These are phyloP conservation scores for Psittacula derbiana DNA, from an alignment of 2,797 vertebrate genomes.

Conservation along the genomic window DNA sequence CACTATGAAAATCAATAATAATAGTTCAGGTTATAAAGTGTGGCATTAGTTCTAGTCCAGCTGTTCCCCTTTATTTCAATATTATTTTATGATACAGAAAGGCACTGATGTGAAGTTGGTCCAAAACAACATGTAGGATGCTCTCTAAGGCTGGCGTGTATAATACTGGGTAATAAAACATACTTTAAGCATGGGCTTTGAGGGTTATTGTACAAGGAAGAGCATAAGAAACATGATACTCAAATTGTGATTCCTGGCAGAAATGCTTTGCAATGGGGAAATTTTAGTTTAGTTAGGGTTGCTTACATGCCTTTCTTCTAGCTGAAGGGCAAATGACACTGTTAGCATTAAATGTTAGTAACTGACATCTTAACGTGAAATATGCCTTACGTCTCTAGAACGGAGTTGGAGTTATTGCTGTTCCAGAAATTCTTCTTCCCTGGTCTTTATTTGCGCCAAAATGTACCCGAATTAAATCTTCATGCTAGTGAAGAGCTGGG, in stretches of 20 bases:
- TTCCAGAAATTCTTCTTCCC: not conserved
- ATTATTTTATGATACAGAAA: not conserved
- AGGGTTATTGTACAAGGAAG: slow-evolving; percentile 21
- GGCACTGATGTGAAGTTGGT: not conserved
- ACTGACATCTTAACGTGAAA: not conserved
- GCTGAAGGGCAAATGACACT: slow-evolving; percentile 28
- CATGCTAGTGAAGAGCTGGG: not conserved
- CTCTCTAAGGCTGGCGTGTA: not conserved
- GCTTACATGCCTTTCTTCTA: slow-evolving; percentile 24
- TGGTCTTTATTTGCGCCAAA: not conserved
- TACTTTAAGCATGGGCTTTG: not conserved
- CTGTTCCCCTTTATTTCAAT: not conserved
- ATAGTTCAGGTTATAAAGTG: not conserved
- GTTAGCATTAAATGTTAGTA: not conserved
- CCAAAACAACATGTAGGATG: not conserved
- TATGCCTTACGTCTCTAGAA: not conserved
- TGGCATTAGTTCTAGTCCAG: not conserved
- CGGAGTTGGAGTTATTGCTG: not conserved
- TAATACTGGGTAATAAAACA: not conserved
- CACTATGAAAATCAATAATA: not conserved
- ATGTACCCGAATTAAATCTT: not conserved
- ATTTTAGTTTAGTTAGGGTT: not conserved
- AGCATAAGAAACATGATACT: slow-evolving; percentile 3
- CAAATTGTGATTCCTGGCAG: slow-evolving; percentile 10
- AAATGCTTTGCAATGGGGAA: slow-evolving; percentile 18